Conservation (phyloP, 2,888 invertebrate species). For the Tinea pellionella region DNA sequence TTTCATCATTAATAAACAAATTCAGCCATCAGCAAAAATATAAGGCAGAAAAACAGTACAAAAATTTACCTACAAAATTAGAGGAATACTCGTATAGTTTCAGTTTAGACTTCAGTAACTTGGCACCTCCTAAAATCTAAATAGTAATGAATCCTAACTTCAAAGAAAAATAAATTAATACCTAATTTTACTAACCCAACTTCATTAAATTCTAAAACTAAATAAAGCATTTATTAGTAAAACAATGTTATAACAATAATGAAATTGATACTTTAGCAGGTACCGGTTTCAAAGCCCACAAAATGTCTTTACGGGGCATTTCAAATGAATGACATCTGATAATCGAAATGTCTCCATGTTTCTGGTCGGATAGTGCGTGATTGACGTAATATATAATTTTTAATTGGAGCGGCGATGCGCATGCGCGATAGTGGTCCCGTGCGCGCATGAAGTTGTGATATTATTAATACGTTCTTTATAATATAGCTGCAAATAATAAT, state of each 20-base stretch:
- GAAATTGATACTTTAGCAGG: not conserved
- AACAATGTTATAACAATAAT: not conserved
- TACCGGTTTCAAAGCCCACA: slow-evolving; percentile 5
- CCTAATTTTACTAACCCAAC: not conserved
- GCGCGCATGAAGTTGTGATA: not conserved
- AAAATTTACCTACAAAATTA: too few species aligned
- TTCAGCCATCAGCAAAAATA: too few species aligned
- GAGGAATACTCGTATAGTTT: too few species aligned
- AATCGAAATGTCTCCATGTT: slow-evolving; percentile 10
- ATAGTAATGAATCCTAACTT: too few species aligned
- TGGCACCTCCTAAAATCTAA: too few species aligned
- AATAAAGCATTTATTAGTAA: not conserved
- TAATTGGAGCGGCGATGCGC: slow-evolving; percentile 18
- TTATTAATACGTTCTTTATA: not conserved
- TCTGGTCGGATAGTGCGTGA: slow-evolving; percentile 16
- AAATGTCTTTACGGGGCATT: slow-evolving; percentile 10
- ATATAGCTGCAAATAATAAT: too few species aligned
- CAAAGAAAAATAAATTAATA: too few species aligned
- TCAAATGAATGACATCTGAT: slow-evolving; percentile 13
- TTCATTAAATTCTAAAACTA: not conserved
- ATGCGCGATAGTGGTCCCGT: slow-evolving; percentile 1
- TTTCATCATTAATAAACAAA: too few species aligned
- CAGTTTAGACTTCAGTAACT: too few species aligned
- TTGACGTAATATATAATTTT: slow-evolving; percentile 19
- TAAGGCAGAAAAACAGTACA: too few species aligned